Percentiles rank a stretch among this genome's conserved stretches.
phyloP scores from a whole-genome alignment of 2,888 invertebrate species.

The Schrankia costaestrigalis region DNA sequence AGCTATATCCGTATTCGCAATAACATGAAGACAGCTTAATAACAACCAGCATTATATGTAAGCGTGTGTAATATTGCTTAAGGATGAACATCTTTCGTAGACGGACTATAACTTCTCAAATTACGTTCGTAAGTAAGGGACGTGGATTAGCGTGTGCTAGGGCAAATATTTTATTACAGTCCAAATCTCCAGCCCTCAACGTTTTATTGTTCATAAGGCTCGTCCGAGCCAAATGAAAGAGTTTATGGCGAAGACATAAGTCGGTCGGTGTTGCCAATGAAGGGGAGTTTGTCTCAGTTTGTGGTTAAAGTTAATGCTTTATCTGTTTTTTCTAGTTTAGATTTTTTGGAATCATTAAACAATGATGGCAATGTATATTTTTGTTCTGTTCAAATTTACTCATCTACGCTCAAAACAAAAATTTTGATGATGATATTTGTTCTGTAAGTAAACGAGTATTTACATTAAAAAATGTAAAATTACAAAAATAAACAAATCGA shows the following conservation, averaged over 20 bases:
- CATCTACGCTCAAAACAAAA: no score
- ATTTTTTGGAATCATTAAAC: no score
- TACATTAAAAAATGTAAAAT: no score
- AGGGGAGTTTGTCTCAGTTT: slow-evolving; percentile 43
- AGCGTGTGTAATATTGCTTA: slow-evolving; percentile 36
- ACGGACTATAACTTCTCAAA: slow-evolving; percentile 75
- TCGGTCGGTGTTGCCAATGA: slow-evolving; percentile 67
- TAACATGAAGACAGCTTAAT: slow-evolving; percentile 13
- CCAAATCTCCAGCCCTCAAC: slow-evolving; percentile 80
- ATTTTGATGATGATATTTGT: no score
- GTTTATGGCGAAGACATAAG: slow-evolving; percentile 78
- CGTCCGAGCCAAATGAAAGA: slow-evolving; percentile 80
- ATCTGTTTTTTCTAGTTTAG: neutral
- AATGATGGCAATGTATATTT: no score
- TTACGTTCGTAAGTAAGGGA: slow-evolving; percentile 77
- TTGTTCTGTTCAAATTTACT: no score
- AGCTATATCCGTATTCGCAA: slow-evolving; percentile 3
- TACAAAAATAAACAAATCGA: neutral
- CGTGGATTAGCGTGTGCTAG: slow-evolving; percentile 77
- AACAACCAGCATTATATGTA: slow-evolving; percentile 19
- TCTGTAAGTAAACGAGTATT: no score
- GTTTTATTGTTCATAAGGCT: slow-evolving; percentile 81
- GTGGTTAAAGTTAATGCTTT: slow-evolving; percentile 12
- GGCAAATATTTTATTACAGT: slow-evolving; percentile 81
- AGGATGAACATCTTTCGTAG: slow-evolving; percentile 41